Evolutionary conservation across 2,113 vertebrate genomes (phyloP), one percentile per base, ranked within the genome.

Genomic region (Phylloscopus trochiloides): DNA sequence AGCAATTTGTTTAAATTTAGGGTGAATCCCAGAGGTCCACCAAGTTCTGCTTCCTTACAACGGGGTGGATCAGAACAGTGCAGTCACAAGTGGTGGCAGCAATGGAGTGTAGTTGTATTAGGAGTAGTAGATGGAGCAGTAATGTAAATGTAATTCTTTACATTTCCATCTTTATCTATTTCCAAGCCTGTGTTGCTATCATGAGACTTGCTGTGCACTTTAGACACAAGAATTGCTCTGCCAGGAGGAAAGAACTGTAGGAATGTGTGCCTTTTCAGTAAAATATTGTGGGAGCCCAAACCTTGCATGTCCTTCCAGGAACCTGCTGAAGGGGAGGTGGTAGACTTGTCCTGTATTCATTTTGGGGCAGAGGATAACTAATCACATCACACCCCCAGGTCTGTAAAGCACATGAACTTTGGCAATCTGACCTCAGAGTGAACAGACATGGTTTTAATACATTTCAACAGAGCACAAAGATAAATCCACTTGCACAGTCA

Each of bases 321-420:
- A 20, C 22, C 14, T 17, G 22, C 16, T 17, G 55, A 36, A 68
- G 16, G 12, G 38, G 20, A 58, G 25, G 48, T 2, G 16, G 7
- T 3, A 3, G 9, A 50, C 5, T 45, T 8, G 6, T 42, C 5
- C n/a, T 54, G 1, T 16, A 0, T 43, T 4, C 40, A 6, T 59
- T 38, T 73, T 47, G 34, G 20, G 47, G 13, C 32, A 55, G 59
- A 32, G 29, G 17, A 5, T 15, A 45, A 15, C 13, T 4, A 21
- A 19, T 32, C 40, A 7, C 25, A 14, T 48, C 57, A 4, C 31
- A 22, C 14, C 6, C 9, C 8, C 43, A 8, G n/a, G 25, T 20
- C 8, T 47, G 45, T 13, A 29, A 86, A 67, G 31, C 43, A 15
- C 57, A 51, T 3, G 25, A 63, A 14, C 8, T 28, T 7, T 61